phyloP scores from a whole-genome alignment of 2,888 invertebrate species.

The Dicyrtoma fusca region DNA sequence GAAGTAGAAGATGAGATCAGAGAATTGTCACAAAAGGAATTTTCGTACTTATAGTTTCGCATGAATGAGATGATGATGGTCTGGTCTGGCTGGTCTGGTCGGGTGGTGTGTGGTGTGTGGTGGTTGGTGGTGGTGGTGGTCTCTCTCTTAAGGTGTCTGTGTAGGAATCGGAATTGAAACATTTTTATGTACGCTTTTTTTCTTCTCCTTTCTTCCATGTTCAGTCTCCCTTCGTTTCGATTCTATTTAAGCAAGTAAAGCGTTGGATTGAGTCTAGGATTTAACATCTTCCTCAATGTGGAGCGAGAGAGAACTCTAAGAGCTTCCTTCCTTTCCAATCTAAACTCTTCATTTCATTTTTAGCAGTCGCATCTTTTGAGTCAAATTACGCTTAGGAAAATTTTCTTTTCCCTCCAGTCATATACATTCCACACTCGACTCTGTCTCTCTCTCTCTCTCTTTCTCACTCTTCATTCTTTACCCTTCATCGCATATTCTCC shows the following conservation, averaged over 20 bases:
- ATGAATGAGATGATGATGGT: neutral
- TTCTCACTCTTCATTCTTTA: neutral
- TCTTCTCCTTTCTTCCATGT: neutral
- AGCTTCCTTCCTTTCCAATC: conserved; percentile 11
- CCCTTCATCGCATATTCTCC: no score
- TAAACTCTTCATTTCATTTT: conserved; percentile 12
- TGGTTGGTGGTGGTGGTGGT: no score
- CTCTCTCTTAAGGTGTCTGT: no score
- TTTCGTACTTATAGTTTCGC: neutral
- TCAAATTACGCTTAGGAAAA: conserved; percentile 7
- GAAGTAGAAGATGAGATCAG: neutral
- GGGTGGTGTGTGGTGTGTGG: no score
- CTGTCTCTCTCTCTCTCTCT: neutral
- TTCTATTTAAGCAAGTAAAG: conserved; percentile 6
- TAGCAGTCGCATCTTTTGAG: neutral
- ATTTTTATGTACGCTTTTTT: neutral
- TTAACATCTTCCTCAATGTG: neutral
- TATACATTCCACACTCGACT: neutral
- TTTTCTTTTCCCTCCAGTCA: neutral
- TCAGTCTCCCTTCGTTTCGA: neutral
- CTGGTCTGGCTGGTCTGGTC: no score
- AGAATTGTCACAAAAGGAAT: conserved; percentile 12
- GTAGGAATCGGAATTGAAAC: conserved; percentile 7
- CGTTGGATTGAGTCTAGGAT: neutral
- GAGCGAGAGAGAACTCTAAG: neutral